Percentiles rank a stretch among this genome's conserved stretches.
These are phyloP conservation scores for Protonibea diacanthus DNA, from an alignment of 2,797 vertebrate species.

Conservation along the genomic window DNA sequence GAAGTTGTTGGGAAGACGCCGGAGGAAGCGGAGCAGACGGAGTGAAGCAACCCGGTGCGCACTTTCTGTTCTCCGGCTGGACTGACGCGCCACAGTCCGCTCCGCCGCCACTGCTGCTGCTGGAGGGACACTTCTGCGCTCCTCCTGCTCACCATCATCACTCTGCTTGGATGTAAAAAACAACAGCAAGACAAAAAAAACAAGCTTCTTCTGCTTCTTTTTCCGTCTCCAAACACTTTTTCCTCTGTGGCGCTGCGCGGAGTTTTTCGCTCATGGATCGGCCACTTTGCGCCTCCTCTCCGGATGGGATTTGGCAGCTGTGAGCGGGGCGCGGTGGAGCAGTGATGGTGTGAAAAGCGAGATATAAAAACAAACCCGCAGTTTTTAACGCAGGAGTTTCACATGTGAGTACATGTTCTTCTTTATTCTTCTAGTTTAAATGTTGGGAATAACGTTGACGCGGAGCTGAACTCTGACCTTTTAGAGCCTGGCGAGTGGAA, in stretches of 20 bases:
- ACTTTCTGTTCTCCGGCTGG: constrained; percentile 29
- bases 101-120: constrained; percentile 10
- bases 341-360: constrained; percentile 39
- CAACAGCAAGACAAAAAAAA: not conserved
- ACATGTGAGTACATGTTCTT: constrained; percentile 62
- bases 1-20: constrained; percentile 53
- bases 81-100: constrained; percentile 43
- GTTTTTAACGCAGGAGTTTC: constrained; percentile 68
- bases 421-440: not conserved
- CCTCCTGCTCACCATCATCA: not conserved
- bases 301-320: constrained; percentile 45
- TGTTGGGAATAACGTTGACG: rapidly evolving
- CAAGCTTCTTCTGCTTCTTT: not conserved
- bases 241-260: not conserved
- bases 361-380: constrained; percentile 14
- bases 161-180: constrained; percentile 44
- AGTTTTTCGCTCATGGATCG: constrained; percentile 47
- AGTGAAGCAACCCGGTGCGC: constrained; percentile 58
- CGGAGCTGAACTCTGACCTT: constrained; percentile 55
- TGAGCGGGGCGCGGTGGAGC: constrained; percentile 44
- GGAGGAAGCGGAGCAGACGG: constrained; percentile 41
- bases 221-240: not conserved
- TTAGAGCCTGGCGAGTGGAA: not conserved
- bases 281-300: constrained; percentile 40
- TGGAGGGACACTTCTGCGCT: constrained; percentile 22